Conservation (phyloP, 2,888 invertebrate genomes). For the Drosophila paramelanica region DNA sequence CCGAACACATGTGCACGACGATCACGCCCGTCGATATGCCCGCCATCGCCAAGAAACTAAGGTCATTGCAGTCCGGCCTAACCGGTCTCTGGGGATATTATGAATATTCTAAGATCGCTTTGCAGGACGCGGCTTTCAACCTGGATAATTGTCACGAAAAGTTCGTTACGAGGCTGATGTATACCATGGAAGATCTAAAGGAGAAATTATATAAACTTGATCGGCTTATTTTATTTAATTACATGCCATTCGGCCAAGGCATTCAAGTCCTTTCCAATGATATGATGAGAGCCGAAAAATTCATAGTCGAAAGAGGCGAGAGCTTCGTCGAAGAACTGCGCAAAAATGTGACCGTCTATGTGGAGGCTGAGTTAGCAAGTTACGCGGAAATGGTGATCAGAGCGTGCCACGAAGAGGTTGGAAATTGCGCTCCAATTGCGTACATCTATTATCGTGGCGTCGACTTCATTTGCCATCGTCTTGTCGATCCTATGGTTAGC, state of each 20-base stretch:
- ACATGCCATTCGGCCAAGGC: constrained; percentile 87
- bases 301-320: constrained; percentile 89
- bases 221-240: constrained; percentile 41
- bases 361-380: constrained; percentile 88
- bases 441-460: constrained; percentile 91
- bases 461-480: constrained; percentile 91
- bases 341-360: constrained; percentile 89
- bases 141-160: constrained; percentile 88
- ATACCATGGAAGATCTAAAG: too few relatives aligned
- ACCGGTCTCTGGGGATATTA: constrained; percentile 41
- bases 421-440: constrained; percentile 92
- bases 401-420: constrained; percentile 88
- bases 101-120: constrained; percentile 40
- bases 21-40: constrained; percentile 46
- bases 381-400: constrained; percentile 88
- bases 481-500: constrained; percentile 94
- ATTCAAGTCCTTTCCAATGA: constrained; percentile 86
- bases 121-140: constrained; percentile 85
- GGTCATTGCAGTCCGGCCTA: constrained; percentile 26
- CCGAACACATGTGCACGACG: constrained; percentile 31
- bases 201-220: constrained; percentile 33
- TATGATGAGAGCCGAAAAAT: constrained; percentile 85
- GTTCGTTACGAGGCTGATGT: constrained; percentile 19
- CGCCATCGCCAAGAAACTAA: constrained; percentile 30
- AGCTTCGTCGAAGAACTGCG: constrained; percentile 86